Conservation (phyloP, 2,113 vertebrate species). For the Chiloscyllium plagiosum region DNA sequence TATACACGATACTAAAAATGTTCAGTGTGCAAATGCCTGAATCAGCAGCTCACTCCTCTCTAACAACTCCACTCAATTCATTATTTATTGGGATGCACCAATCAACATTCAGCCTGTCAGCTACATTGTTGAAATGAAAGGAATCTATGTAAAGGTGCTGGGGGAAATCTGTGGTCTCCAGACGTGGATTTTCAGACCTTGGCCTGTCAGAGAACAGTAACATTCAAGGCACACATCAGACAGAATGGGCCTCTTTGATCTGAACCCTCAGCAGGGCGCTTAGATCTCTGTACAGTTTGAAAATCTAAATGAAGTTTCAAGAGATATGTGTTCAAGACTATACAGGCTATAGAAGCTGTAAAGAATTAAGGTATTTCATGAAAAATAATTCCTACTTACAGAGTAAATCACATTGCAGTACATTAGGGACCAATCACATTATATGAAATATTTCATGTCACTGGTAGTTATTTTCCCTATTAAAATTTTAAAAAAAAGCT, state of each 20-base stretch:
- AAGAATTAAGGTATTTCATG: constrained; percentile 28
- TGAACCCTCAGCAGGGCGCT: constrained; percentile 86
- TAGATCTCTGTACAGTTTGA: constrained; percentile 96
- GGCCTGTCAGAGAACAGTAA: constrained; percentile 92
- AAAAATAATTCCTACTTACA: constrained; percentile 11
- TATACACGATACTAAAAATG: too few relatives aligned
- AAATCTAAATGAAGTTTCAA: constrained; percentile 97
- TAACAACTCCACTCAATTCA: constrained; percentile 54
- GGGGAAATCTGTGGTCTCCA: constrained; percentile 63
- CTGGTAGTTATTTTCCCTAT: not conserved
- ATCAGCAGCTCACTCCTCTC: constrained; percentile 48
- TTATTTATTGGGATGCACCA: constrained; percentile 64
- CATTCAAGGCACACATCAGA: constrained; percentile 90
- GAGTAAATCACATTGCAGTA: not conserved
- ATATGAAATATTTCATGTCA: not conserved
- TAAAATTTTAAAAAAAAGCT: not conserved
- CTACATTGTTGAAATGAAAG: constrained; percentile 64
- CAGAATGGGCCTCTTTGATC: constrained; percentile 95
- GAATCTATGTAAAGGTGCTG: constrained; percentile 63
- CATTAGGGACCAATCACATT: constrained; percentile 28
- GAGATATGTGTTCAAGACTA: constrained; percentile 63
- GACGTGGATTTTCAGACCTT: constrained; percentile 78
- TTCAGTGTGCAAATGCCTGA: constrained; percentile 48
- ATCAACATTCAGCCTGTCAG: constrained; percentile 60
- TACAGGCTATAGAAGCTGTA: not conserved